Conservation (phyloP, 2,888 invertebrate species). For the Andrena chrysosceles region DNA sequence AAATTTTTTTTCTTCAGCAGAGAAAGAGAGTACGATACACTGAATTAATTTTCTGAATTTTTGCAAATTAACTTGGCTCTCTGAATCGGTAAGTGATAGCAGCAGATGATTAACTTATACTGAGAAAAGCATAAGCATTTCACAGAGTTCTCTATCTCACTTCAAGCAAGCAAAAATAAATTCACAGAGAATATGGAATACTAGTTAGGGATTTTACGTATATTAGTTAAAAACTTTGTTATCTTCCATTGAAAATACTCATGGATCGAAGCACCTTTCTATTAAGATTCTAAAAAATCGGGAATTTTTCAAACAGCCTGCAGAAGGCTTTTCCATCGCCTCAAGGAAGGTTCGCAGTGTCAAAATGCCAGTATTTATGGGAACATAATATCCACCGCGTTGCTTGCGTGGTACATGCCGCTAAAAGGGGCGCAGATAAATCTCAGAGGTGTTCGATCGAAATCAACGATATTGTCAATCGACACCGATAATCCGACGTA, state of each 20-base stretch:
- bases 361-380: neutral
- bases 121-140: too few relatives aligned
- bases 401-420: neutral
- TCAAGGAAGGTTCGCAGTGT: neutral
- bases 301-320: too few relatives aligned
- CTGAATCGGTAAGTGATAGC: too few relatives aligned
- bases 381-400: constrained; percentile 18
- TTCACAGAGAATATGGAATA: too few relatives aligned
- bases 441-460: constrained; percentile 29
- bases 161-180: too few relatives aligned
- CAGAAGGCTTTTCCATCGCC: neutral
- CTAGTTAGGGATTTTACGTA: neutral
- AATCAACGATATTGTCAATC: constrained; percentile 28
- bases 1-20: too few relatives aligned
- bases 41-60: too few relatives aligned
- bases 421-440: constrained; percentile 41
- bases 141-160: too few relatives aligned
- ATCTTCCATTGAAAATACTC: neutral
- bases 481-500: constrained; percentile 34
- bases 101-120: too few relatives aligned
- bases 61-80: too few relatives aligned
- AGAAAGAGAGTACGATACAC: too few relatives aligned
- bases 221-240: neutral
- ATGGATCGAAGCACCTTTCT: neutral
- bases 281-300: neutral